A percentile compares a stretch with the other conserved stretches of the same genome.
phyloP scores from a whole-genome alignment of 2,113 vertebrate genomes.

The Mustelus asterias region DNA sequence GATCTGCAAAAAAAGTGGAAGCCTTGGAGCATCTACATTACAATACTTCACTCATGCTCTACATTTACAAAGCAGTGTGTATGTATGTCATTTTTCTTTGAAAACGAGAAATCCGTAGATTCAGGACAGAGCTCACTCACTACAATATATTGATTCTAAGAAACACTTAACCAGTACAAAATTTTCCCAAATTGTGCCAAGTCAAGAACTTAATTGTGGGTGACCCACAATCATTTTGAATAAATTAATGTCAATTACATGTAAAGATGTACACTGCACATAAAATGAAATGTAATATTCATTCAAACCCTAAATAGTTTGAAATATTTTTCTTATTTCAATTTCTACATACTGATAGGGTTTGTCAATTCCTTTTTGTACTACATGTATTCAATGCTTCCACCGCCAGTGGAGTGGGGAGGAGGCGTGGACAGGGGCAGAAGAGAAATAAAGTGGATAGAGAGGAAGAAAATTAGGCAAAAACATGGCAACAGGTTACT shows the following conservation, averaged over 20 bases:
- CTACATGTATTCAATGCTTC: background rate
- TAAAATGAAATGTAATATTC: background rate
- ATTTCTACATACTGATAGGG: background rate
- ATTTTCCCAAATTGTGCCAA: background rate
- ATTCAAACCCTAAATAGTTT: background rate
- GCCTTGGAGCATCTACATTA: background rate
- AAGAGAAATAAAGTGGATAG: background rate
- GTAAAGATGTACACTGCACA: background rate
- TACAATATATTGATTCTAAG: background rate
- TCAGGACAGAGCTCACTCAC: background rate
- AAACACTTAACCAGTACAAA: background rate
- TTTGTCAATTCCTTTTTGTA: background rate
- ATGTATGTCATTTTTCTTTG: slow-evolving; percentile 8
- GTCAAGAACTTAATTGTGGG: background rate
- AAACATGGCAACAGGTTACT: background rate
- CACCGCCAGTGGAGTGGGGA: background rate
- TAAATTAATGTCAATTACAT: background rate
- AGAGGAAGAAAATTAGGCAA: background rate
- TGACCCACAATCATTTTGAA: background rate
- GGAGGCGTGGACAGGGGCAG: too few relatives aligned
- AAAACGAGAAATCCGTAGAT: background rate
- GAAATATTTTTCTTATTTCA: background rate
- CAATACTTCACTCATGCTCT: background rate
- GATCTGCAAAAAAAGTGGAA: background rate
- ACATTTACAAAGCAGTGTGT: background rate